A percentile compares a stretch with the other conserved stretches of the same genome.
Conservation (phyloP, 2,113 vertebrate genomes). For the Oriolus oriolus region DNA sequence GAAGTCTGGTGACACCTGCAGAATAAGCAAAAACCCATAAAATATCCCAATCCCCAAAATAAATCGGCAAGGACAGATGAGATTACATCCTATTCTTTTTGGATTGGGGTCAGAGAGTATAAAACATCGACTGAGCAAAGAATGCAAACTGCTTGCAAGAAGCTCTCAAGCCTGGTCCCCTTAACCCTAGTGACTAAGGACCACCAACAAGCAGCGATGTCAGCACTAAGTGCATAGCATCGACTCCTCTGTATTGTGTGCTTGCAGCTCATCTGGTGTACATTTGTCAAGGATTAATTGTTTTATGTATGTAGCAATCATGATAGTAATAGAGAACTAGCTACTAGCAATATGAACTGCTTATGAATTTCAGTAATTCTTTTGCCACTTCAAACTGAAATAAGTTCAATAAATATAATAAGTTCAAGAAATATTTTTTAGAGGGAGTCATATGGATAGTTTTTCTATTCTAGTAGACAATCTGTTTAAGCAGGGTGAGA, state of each 20-base stretch:
- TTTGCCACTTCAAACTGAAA: background rate
- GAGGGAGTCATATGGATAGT: background rate
- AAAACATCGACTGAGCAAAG: background rate
- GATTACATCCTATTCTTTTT: background rate
- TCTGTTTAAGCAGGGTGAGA: background rate
- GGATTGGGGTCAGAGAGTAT: background rate
- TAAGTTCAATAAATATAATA: background rate
- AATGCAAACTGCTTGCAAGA: background rate
- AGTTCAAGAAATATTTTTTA: background rate
- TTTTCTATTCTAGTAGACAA: background rate
- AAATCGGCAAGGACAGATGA: background rate
- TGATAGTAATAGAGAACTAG: background rate
- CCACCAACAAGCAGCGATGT: background rate
- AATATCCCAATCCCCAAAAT: background rate
- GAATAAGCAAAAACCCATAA: background rate
- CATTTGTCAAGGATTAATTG: background rate
- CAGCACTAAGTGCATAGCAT: accelerated
- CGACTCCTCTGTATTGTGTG: background rate
- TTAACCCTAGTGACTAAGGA: background rate
- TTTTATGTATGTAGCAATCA: background rate
- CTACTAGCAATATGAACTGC: background rate
- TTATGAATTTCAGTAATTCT: background rate
- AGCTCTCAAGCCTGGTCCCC: background rate
- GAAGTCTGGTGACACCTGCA: background rate
- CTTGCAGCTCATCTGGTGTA: background rate